Conservation (phyloP, 2,113 vertebrate genomes). For the Coracopsis vasa region DNA sequence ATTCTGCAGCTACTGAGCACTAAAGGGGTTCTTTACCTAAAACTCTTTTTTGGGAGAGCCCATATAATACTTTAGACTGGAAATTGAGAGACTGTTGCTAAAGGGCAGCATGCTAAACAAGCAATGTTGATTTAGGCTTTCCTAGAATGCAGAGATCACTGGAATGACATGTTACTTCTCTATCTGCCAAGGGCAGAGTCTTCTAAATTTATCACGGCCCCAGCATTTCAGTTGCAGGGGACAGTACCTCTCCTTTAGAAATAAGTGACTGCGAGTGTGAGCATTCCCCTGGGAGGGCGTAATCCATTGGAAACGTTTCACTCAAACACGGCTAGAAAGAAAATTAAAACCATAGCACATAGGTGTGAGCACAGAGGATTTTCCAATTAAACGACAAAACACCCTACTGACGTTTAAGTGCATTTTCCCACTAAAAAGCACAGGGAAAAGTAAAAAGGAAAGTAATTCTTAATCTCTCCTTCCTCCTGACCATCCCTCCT, state of each 20-base stretch:
- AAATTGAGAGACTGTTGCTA: background rate
- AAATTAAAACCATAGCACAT: background rate
- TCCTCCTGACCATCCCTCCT: background rate
- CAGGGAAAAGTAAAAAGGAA: rapidly evolving
- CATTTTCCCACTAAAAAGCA: background rate
- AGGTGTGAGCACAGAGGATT: background rate
- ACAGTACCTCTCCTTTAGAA: background rate
- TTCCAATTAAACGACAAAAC: background rate
- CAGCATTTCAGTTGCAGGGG: background rate
- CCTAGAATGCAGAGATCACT: constrained; percentile 57
- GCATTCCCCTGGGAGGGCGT: background rate
- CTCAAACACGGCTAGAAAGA: background rate
- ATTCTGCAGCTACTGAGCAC: background rate
- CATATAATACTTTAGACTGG: background rate
- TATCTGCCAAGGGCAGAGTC: constrained; percentile 41
- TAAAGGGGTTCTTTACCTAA: background rate
- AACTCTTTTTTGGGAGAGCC: background rate
- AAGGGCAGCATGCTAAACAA: background rate
- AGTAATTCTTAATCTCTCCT: background rate
- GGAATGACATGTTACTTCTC: constrained; percentile 32
- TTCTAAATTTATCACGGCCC: constrained; percentile 42
- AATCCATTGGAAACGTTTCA: background rate
- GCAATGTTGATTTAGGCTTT: constrained; percentile 45
- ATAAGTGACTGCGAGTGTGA: background rate
- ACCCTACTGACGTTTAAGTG: background rate